Percentiles rank a stretch among this genome's conserved stretches.
Evolutionary conservation across 2,888 invertebrate species (phyloP).

Genomic region (Drosophila meridionalis): DNA sequence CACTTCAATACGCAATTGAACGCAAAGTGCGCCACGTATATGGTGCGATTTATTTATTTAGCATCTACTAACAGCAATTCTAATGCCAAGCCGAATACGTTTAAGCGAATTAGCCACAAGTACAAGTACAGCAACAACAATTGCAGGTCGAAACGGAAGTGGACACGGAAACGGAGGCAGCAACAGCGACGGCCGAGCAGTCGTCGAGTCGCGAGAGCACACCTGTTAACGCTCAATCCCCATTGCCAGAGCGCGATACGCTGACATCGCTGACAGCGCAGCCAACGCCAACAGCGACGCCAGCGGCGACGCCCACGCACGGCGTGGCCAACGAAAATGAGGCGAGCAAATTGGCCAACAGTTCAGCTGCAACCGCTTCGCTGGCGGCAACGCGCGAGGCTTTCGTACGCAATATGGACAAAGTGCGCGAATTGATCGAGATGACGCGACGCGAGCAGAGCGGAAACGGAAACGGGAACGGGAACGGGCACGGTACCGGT

Average conservation of each 20-base stretch:
- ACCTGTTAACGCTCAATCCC: constrained; percentile 74
- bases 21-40: constrained; percentile 21
- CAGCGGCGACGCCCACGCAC: constrained; percentile 45
- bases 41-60: neutral
- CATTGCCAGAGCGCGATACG: constrained; percentile 11
- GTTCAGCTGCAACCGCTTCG: constrained; percentile 66
- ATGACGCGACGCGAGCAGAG: constrained; percentile 67
- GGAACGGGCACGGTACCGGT: neutral
- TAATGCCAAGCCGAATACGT: constrained; percentile 8
- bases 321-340: constrained; percentile 41
- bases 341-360: constrained; percentile 56
- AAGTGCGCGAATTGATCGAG: constrained; percentile 83
- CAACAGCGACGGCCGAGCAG: neutral
- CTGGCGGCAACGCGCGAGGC: constrained; percentile 75
- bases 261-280: constrained; percentile 2
- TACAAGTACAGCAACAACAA: constrained; percentile 18
- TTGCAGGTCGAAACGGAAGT: constrained; percentile 67
- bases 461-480: constrained; percentile 28
- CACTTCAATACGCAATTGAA: constrained; percentile 20
- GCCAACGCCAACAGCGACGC: constrained; percentile 19
- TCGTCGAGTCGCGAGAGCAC: constrained; percentile 78
- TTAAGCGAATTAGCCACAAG: constrained; percentile 11
- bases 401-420: constrained; percentile 81
- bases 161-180: constrained; percentile 51
- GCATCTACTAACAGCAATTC: constrained; percentile 5